These are phyloP conservation scores for Pristionchus mayeri DNA, from an alignment of 2,888 invertebrate genomes.

Conservation along the genomic window DNA sequence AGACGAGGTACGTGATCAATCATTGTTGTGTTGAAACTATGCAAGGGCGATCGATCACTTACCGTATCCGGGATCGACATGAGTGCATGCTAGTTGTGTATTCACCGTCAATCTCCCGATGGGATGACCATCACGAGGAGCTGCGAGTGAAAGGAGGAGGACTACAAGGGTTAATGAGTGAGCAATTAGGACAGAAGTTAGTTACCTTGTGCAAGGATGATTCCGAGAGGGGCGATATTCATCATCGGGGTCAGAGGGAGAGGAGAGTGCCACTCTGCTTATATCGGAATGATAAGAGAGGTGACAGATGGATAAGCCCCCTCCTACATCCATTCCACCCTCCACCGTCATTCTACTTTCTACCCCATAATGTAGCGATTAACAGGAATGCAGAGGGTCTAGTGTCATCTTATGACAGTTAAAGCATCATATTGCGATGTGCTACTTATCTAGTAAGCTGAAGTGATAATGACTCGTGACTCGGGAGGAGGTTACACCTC, in stretches of 20 bases:
- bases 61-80: slow-evolving; percentile 10
- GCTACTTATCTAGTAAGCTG: no score
- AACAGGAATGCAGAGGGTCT: no score
- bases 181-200: background rate
- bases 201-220: slow-evolving; percentile 21
- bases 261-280: background rate
- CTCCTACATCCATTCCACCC: background rate
- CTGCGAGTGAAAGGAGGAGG: background rate
- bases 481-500: slow-evolving; percentile 13
- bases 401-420: no score
- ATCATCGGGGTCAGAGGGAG: slow-evolving; percentile 28
- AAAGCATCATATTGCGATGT: no score
- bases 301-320: slow-evolving; percentile 32
- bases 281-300: background rate
- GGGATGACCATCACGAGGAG: background rate
- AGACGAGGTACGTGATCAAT: background rate
- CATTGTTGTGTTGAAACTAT: no score
- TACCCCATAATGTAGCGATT: no score
- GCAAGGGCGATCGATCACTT: no score
- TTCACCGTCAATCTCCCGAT: background rate
- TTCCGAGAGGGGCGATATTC: background rate
- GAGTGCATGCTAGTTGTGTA: background rate
- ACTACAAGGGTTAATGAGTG: background rate
- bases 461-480: background rate
- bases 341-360: background rate